Conservation (phyloP, 2,113 vertebrate genomes). For the Python bivittatus region DNA sequence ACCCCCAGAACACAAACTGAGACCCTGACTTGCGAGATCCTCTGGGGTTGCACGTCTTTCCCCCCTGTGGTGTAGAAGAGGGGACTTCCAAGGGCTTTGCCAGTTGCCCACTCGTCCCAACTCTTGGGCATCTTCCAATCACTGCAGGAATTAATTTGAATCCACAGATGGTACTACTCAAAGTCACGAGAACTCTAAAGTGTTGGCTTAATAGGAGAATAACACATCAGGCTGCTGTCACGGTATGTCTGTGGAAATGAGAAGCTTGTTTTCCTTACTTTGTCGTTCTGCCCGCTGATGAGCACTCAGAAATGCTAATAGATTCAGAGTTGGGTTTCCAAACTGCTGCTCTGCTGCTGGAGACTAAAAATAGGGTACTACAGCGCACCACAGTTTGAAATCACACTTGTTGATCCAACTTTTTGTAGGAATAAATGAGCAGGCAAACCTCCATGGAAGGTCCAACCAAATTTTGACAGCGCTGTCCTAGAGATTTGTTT, state of each 20-base stretch:
- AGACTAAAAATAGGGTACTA: slow-evolving; percentile 58
- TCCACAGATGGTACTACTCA: neutral
- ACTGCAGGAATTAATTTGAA: neutral
- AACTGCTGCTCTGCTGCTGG: slow-evolving; percentile 48
- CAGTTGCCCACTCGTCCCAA: neutral
- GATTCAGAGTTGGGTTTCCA: slow-evolving; percentile 57
- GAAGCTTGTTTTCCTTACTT: neutral
- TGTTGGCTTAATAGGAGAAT: neutral
- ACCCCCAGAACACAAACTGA: neutral
- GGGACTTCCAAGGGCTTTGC: neutral
- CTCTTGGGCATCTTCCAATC: neutral
- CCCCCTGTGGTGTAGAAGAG: neutral
- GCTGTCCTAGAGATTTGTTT: neutral
- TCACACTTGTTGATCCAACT: slow-evolving; percentile 41
- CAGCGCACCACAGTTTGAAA: slow-evolving; percentile 33
- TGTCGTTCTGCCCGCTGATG: neutral
- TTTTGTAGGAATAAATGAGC: neutral
- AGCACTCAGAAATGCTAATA: slow-evolving; percentile 59
- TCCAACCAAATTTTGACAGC: accelerated
- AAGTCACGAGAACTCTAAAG: accelerated
- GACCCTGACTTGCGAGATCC: neutral
- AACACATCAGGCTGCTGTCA: neutral
- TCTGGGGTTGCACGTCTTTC: neutral
- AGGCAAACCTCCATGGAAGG: accelerated
- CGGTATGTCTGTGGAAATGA: neutral